Conservation (phyloP, 2,888 invertebrate genomes). For the Leucophenga maculata region DNA sequence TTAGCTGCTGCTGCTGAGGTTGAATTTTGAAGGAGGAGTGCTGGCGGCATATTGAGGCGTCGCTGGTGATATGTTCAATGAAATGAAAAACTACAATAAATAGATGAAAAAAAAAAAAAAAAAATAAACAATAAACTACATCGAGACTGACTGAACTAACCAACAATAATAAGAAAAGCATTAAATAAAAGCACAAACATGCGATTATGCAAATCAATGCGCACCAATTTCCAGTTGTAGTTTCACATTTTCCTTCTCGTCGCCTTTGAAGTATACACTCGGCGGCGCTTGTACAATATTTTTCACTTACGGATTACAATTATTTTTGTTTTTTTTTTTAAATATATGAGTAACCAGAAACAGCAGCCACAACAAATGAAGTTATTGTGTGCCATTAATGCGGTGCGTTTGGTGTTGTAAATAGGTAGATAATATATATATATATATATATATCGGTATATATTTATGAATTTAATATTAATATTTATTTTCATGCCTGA, state of each 20-base stretch:
- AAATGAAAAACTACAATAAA: slow-evolving; percentile 54
- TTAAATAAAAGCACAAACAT: slow-evolving; percentile 18
- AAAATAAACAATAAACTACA: slow-evolving; percentile 35
- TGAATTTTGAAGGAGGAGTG: not conserved
- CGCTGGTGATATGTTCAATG: slow-evolving; percentile 61
- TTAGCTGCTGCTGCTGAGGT: not conserved
- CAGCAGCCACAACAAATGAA: no score
- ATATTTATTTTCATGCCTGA: no score
- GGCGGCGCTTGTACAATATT: no score
- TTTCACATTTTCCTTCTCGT: slow-evolving; percentile 9
- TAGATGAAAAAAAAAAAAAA: slow-evolving; percentile 33
- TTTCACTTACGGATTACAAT: no score
- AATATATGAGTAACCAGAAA: no score
- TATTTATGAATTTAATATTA: no score
- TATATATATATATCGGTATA: no score
- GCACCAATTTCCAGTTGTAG: slow-evolving; percentile 14
- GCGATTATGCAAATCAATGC: slow-evolving; percentile 58
- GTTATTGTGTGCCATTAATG: no score
- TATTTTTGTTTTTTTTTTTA: no score
- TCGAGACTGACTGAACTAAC: not conserved
- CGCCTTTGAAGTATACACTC: slow-evolving; percentile 40
- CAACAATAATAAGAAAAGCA: slow-evolving; percentile 24
- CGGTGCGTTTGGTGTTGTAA: no score
- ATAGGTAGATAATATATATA: no score
- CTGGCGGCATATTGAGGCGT: slow-evolving; percentile 18